Evolutionary conservation across 2,888 invertebrate genomes (phyloP), one percentile per base, ranked within the genome.

Genomic region (Monopis laevigella): DNA sequence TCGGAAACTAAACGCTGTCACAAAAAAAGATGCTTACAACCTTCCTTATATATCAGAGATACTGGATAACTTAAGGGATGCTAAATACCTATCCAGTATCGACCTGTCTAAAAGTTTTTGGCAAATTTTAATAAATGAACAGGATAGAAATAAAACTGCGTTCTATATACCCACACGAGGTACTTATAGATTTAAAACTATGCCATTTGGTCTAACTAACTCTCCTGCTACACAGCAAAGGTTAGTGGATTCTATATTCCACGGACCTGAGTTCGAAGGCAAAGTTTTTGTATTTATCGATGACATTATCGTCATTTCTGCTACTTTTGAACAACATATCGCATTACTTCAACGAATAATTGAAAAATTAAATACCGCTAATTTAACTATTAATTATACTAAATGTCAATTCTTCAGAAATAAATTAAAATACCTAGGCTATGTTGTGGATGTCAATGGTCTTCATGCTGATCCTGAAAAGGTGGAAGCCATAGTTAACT

Each of bases 401-500:
- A 27, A 26, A 39, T 13, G 11, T 13, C 19, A 39, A 39, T 26
- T 14, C 10, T 39, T 39, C 18, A 12, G 10, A 2, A 27, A 8
- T 2, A 26, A 26, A 8, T 18, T 39, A n/a, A 27, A 17, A 4
- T 39, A 39, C 26, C 11, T 39, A 14, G 39, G 39, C 8, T 46
- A 44, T 27, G 3, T 52, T 4, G 55, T 71, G 0, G 54, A 58
- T 41, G 12, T 24, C 2, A 19, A 46, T 0, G 54, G 56, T 2
- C 29, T 56, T 1, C 48, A 46, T 4, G 47, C 52, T 1, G 52
- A 56, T 19, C 53, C 54, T 3, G 50, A 44, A 6, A 54, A 56
- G 26, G 48, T 53, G 0, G 27, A 47, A 10, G 49, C 51, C 0
- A 53, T 53, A 10, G 3, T 47, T 0, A 46, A 51, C 6, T 53